phyloP scores from a whole-genome alignment of 2,797 vertebrate genomes.

The Dallia pectoralis region DNA sequence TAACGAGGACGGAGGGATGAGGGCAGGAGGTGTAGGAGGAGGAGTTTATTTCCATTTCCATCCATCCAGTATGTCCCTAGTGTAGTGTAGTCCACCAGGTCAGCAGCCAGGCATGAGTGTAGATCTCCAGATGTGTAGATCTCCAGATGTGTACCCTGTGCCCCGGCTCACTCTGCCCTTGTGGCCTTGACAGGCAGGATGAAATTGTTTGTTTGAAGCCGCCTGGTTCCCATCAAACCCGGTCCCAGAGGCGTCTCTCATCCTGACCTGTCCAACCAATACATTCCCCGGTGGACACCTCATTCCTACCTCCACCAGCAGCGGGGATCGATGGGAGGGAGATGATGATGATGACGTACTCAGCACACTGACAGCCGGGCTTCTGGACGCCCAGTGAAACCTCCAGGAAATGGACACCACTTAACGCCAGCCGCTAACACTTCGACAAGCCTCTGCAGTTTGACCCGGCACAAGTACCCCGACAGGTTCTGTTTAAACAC shows the following conservation, averaged over 20 bases:
- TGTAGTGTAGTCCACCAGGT: background rate
- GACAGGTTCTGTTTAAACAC: background rate
- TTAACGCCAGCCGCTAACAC: background rate
- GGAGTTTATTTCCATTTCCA: background rate
- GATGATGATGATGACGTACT: background rate
- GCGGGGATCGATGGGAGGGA: conserved; percentile 1
- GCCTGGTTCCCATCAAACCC: conserved; percentile 71
- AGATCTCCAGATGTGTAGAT: conserved; percentile 68
- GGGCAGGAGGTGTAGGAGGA: background rate
- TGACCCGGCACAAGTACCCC: background rate
- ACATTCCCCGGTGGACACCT: conserved; percentile 29
- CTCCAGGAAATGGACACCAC: background rate
- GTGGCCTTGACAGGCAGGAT: conserved; percentile 67
- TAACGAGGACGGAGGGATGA: too few species aligned
- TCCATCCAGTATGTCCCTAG: background rate
- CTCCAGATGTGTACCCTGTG: conserved; percentile 63
- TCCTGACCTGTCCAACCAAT: conserved; percentile 52
- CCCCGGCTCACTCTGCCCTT: conserved; percentile 22
- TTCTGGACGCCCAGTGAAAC: background rate
- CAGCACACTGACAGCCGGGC: background rate
- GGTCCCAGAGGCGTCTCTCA: conserved; percentile 39
- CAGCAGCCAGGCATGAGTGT: conserved; percentile 21
- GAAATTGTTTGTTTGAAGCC: conserved; percentile 63
- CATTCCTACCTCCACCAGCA: background rate
- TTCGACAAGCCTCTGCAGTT: background rate